Conservation (phyloP, 2,888 invertebrate genomes). For the Oscheius sp. region DNA sequence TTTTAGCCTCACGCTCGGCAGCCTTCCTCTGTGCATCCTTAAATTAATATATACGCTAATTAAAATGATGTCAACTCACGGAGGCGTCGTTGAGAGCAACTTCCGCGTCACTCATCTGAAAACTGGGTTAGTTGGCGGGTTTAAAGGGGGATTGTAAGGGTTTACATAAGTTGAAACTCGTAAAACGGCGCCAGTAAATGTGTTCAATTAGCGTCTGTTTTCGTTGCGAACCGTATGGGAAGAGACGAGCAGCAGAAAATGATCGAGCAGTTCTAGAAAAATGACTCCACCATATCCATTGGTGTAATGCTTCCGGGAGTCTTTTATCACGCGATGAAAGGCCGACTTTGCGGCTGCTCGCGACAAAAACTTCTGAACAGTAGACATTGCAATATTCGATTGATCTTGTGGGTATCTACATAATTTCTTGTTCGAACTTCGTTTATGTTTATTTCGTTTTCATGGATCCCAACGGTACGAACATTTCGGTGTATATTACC, state of each 20-base stretch:
- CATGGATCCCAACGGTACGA: too few species aligned
- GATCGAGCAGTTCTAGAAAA: slow-evolving; percentile 10
- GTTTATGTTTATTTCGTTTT: too few species aligned
- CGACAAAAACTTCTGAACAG: not conserved
- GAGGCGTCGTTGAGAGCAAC: slow-evolving; percentile 33
- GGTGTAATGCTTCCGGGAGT: slow-evolving; percentile 32
- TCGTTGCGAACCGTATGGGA: slow-evolving; percentile 4
- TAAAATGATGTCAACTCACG: not conserved
- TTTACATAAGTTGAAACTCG: not conserved
- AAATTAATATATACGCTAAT: not conserved
- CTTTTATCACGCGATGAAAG: slow-evolving; percentile 35
- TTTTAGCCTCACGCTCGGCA: slow-evolving; percentile 96
- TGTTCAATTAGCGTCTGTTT: slow-evolving; percentile 1
- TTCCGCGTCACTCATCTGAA: slow-evolving; percentile 55
- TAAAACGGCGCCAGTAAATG: not conserved
- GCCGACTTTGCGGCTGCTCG: slow-evolving; percentile 3
- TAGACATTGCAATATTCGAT: not conserved
- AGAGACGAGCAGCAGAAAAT: not conserved
- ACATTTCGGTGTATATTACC: too few species aligned
- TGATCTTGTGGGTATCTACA: not conserved
- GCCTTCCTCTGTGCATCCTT: slow-evolving; percentile 80
- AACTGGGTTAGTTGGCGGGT: not conserved
- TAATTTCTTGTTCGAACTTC: not conserved
- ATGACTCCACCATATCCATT: slow-evolving; percentile 23
- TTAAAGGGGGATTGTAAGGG: not conserved